Base-by-base conservation (phyloP, 2,888 invertebrate genomes). In the Nomada hirtipes region DNA sequence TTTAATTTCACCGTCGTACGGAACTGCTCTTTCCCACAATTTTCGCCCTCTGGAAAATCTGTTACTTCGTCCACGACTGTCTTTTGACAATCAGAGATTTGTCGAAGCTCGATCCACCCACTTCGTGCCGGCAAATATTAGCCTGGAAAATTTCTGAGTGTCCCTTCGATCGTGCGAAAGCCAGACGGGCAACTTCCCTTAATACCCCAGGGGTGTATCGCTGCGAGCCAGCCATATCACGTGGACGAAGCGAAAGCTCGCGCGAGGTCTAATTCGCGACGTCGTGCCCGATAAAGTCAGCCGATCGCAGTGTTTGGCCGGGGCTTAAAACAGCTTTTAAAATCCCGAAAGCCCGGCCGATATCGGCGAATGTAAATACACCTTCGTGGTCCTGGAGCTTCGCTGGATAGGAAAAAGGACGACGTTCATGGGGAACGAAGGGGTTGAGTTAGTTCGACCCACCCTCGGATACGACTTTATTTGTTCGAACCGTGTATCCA, bases 281-380 rank as follows among this genome's bases (percentile, higher is more conserved):
- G 61, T 61, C 71, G 44, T 64, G 13, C 53, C 61, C 69, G 82
- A 83, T 83, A 78, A 82, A 82, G 83, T 82, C 75, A 78, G 55
- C 70, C 55, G 74, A 26, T 53, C 60, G 52, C 64, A 65, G 74
- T 75, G 82, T 77, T 83, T 72, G 70, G 63, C 55, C 68, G 36
- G 52, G 61, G 83, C 82, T 83, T 83, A 78, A 82, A 83, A 82
- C 83, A 77, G 77, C 77, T 82, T 82, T 78, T 82, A 78, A 83
- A 83, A 83, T 82, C 78, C 76, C n/a, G 68, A 47, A 68, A 68
- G 55, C 52, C 57, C 23, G 20, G 71, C 42, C 79, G 82, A 78
- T 82, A 82, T 83, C 75, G 83, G 78, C 61, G 72, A 82, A 83
- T 82, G 83, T 72, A 82, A 78, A 82, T 83, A 82, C 73, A 55